phyloP scores from a whole-genome alignment of 2,888 invertebrate genomes.

The Andrena hattorfiana region DNA sequence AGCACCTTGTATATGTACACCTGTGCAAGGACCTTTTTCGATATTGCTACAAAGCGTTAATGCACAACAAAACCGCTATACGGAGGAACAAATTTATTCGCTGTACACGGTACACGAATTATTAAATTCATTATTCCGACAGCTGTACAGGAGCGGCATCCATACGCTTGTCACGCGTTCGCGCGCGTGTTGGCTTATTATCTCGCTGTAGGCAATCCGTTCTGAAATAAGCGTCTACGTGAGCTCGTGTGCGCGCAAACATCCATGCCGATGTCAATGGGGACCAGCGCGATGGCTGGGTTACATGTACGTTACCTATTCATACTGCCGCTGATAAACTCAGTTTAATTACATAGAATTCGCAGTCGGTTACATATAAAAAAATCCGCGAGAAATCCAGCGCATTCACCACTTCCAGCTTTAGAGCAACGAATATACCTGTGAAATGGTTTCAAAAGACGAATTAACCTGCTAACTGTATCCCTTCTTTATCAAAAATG shows the following conservation, averaged over 20 bases:
- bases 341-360: no score
- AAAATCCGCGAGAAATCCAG: no score
- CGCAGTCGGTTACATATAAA: no score
- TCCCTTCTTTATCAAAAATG: no score
- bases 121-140: constrained; percentile 65
- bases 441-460: no score
- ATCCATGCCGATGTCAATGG: constrained; percentile 32
- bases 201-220: constrained; percentile 73
- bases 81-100: constrained; percentile 19
- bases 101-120: constrained; percentile 24
- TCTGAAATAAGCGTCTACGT: constrained; percentile 64
- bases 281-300: not conserved
- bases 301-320: constrained; percentile 27
- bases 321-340: no score
- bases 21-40: not conserved
- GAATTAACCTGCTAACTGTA: no score
- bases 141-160: constrained; percentile 17
- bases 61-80: constrained; percentile 8
- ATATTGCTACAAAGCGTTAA: constrained; percentile 11
- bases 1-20: no score
- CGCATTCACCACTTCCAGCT: no score
- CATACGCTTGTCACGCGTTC: constrained; percentile 56
- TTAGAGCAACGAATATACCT: no score
- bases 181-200: constrained; percentile 75
- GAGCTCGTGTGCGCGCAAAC: constrained; percentile 35